Conservation (phyloP, 2,888 invertebrate genomes). For the Latheticus oryzae region DNA sequence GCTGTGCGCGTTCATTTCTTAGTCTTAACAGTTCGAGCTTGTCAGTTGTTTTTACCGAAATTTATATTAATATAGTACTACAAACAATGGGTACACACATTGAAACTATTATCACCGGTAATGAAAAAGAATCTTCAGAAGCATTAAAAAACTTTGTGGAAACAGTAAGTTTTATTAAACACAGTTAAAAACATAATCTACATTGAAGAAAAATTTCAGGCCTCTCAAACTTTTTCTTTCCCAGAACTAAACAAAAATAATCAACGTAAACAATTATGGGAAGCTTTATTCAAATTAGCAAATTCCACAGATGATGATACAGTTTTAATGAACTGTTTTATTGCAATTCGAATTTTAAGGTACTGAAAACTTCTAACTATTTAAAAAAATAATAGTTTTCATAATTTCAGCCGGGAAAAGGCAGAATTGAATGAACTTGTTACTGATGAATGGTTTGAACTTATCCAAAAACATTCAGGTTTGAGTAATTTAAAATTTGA, state of each 20-base stretch:
- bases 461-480: constrained; percentile 76
- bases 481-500: constrained; percentile 66
- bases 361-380: constrained; percentile 53
- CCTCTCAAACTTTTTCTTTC: constrained; percentile 71
- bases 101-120: background rate
- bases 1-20: too few relatives aligned
- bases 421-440: constrained; percentile 76
- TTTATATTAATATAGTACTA: too few relatives aligned
- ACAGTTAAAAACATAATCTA: background rate
- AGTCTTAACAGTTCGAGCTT: too few relatives aligned
- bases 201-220: too few relatives aligned
- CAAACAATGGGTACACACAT: constrained; percentile 4
- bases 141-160: constrained; percentile 9
- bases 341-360: constrained; percentile 76
- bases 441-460: constrained; percentile 74
- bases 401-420: constrained; percentile 79
- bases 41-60: too few relatives aligned
- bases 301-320: constrained; percentile 64
- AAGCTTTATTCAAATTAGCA: constrained; percentile 71
- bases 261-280: constrained; percentile 72
- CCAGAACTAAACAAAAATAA: constrained; percentile 70
- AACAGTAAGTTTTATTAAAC: background rate
- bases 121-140: background rate
- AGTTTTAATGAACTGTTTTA: constrained; percentile 70
- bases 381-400: constrained; percentile 4